These are phyloP conservation scores for Diorhabda sublineata DNA, from an alignment of 1,140 invertebrate species.

Conservation along the genomic window DNA sequence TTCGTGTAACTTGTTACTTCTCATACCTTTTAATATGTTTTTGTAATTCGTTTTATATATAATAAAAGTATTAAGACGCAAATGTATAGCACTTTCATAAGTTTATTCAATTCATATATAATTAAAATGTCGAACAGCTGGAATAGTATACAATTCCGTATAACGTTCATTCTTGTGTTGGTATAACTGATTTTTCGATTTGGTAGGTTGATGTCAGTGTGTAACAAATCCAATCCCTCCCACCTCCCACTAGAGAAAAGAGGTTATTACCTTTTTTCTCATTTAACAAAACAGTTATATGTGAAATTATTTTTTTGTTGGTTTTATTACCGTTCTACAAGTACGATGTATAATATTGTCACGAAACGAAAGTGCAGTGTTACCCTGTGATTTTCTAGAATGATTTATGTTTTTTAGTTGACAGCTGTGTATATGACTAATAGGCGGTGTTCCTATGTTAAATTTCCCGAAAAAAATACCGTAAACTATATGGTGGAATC, in stretches of 20 bases:
- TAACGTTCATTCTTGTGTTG: neutral
- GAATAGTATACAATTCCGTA: no score
- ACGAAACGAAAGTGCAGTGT: constrained; percentile 5
- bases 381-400: neutral
- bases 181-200: neutral
- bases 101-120: no score
- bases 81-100: no score
- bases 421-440: constrained; percentile 22
- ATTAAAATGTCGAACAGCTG: no score
- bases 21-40: no score
- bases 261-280: constrained; percentile 41
- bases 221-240: constrained; percentile 34
- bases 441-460: constrained; percentile 20
- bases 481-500: neutral
- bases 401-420: constrained; percentile 17
- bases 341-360: constrained; percentile 10
- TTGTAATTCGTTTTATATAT: no score
- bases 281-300: constrained; percentile 42
- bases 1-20: no score
- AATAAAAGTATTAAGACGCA: no score
- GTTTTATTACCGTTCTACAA: constrained; percentile 7
- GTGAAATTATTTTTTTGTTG: constrained; percentile 30
- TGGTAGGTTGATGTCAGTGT: constrained; percentile 13
- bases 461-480: constrained; percentile 12
- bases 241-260: constrained; percentile 37